Percentiles rank a stretch among this genome's conserved stretches.
Evolutionary conservation across 64 coral and sea anemone genomes (phyloP).

Genomic region (Montipora foliosa): DNA sequence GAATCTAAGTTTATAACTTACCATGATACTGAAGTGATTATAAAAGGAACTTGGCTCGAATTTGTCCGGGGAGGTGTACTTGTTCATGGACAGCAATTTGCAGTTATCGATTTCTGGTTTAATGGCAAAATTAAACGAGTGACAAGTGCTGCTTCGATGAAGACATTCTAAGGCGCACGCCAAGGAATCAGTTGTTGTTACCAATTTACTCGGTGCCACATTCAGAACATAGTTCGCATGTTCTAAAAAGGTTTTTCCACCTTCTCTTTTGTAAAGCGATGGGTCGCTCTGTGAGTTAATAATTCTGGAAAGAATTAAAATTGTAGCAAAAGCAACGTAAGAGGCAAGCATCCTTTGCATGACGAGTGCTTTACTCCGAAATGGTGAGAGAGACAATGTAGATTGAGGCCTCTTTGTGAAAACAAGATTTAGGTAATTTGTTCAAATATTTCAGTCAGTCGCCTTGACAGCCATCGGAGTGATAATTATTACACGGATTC

Average conservation of each 20-base stretch:
- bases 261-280: background rate
- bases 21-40: slow-evolving; percentile 1
- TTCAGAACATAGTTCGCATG: background rate
- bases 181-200: background rate
- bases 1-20: background rate
- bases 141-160: background rate
- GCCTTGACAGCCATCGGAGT: too few species aligned
- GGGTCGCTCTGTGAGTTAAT: background rate
- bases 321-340: background rate
- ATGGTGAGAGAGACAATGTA: too few species aligned
- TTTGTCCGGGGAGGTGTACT: background rate
- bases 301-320: background rate
- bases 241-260: background rate
- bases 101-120: background rate
- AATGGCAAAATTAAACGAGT: slow-evolving; percentile 5
- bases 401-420: too few species aligned
- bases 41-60: slow-evolving; percentile 1
- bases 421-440: too few species aligned
- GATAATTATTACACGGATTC: too few species aligned
- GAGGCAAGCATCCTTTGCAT: too few species aligned
- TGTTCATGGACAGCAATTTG: background rate
- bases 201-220: background rate
- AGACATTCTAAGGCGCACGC: slow-evolving; percentile 10
- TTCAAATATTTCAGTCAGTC: too few species aligned
- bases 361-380: too few species aligned